Base-by-base conservation (phyloP, 1,140 invertebrate genomes). In the Parasteatoda tepidariorum region DNA sequence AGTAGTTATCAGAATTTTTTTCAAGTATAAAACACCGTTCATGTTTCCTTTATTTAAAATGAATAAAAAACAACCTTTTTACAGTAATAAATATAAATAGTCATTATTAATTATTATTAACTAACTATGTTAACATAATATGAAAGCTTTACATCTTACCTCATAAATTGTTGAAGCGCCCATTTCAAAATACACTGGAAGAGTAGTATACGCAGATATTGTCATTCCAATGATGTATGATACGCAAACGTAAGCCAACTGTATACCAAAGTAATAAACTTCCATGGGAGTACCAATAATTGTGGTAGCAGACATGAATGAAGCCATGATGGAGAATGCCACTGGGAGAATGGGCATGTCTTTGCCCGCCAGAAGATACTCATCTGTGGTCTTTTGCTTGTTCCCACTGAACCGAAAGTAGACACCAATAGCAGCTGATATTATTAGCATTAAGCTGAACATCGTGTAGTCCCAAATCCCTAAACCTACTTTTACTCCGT, bases 131-230 rank as follows among this genome's bases (percentile, higher is more conserved):
- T n/a, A n/a, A n/a, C n/a, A n/a, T n/a, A n/a, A n/a, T n/a, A n/a
- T n/a, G n/a, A n/a, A n/a, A n/a, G n/a, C n/a, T n/a, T n/a, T n/a
- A n/a, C n/a, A n/a, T n/a, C 74, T 94, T 89, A 97, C 90, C 92
- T 97, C 95, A 88, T 96, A 97, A 66, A 93, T 94, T 9, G 95
- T 96, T 55, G 95, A 97, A 41, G 97, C 89, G 83, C 94, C 91
- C 18, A 98, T 91, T 85, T 94, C 93, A 91, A 95, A 96, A 87
- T 94, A 98, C 0, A 98, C 93, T 0, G 97, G 97, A 71, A 98
- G 90, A 87, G 96, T 98, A 1, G 97, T 89, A 84, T 93, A 92
- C 4, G 94, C 93, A 0, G 96, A n/a, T n/a, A n/a, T n/a, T n/a
- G n/a, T n/a, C n/a, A n/a, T n/a, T n/a, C n/a, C n/a, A n/a, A n/a